Conservation (phyloP, 2,888 invertebrate genomes). For the Cerastoderma edule region DNA sequence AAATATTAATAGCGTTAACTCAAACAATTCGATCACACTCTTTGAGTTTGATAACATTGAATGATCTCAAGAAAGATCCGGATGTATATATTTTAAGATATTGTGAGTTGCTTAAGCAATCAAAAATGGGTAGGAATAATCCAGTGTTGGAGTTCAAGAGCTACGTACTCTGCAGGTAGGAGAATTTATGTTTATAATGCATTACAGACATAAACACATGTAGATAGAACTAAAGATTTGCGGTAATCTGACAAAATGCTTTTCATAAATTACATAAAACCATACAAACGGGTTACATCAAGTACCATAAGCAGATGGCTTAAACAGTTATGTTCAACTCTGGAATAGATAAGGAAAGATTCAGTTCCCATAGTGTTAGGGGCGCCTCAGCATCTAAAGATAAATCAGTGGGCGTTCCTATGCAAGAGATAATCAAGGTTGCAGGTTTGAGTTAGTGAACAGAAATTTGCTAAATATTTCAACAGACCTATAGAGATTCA, state of each 20-base stretch:
- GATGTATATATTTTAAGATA: constrained; percentile 32
- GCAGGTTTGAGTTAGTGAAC: constrained; percentile 8
- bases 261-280: too few relatives aligned
- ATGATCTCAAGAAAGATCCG: constrained; percentile 14
- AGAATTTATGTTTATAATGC: constrained; percentile 46
- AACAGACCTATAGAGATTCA: neutral
- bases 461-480: neutral
- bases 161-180: constrained; percentile 39
- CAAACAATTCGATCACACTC: constrained; percentile 32
- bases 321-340: too few relatives aligned
- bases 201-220: constrained; percentile 43
- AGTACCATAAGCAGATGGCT: too few relatives aligned
- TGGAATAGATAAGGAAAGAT: constrained; percentile 1
- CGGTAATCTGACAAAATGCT: too few relatives aligned
- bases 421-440: neutral
- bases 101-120: constrained; percentile 31
- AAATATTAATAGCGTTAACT: constrained; percentile 37
- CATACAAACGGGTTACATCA: too few relatives aligned
- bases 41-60: constrained; percentile 18
- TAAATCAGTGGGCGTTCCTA: neutral
- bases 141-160: constrained; percentile 32
- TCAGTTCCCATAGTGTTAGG: constrained; percentile 3
- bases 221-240: too few relatives aligned
- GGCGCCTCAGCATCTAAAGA: constrained; percentile 13
- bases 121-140: constrained; percentile 25